Evolutionary conservation across 1,140 invertebrate species (phyloP).

Genomic region (Holcopasites calliopsidis): DNA sequence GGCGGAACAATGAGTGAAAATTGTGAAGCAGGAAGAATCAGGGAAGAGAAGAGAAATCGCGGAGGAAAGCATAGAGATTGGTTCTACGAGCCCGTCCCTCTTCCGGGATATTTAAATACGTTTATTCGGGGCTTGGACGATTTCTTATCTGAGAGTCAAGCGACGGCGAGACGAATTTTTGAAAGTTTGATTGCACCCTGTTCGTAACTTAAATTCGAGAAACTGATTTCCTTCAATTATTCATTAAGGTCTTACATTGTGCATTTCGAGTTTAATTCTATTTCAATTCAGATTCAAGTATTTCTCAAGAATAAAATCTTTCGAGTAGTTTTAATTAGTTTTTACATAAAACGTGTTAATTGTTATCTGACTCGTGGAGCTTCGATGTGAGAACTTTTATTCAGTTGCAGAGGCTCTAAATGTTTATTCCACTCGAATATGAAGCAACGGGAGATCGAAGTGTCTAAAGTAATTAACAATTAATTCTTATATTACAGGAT

Average conservation of each 20-base stretch:
- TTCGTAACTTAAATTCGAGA: too few relatives aligned
- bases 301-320: too few relatives aligned
- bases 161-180: not conserved
- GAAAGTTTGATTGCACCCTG: not conserved
- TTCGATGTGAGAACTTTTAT: too few relatives aligned
- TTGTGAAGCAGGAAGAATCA: not conserved
- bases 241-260: too few relatives aligned
- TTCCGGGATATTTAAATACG: conserved; percentile 24
- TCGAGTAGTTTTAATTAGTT: too few relatives aligned
- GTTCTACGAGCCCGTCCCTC: not conserved
- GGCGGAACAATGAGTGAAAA: conserved; percentile 22
- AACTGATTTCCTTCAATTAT: too few relatives aligned
- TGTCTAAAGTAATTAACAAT: not conserved
- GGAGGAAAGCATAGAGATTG: conserved; percentile 12
- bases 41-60: not conserved
- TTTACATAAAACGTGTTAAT: too few relatives aligned
- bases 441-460: not conserved
- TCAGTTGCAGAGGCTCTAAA: too few relatives aligned
- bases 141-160: not conserved
- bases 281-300: too few relatives aligned
- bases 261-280: not conserved
- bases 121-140: not conserved
- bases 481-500: not conserved
- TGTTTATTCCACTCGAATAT: not conserved
- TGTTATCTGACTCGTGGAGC: too few relatives aligned